phyloP scores from a whole-genome alignment of 2,888 invertebrate genomes.

The Drosophila fulvimacula region DNA sequence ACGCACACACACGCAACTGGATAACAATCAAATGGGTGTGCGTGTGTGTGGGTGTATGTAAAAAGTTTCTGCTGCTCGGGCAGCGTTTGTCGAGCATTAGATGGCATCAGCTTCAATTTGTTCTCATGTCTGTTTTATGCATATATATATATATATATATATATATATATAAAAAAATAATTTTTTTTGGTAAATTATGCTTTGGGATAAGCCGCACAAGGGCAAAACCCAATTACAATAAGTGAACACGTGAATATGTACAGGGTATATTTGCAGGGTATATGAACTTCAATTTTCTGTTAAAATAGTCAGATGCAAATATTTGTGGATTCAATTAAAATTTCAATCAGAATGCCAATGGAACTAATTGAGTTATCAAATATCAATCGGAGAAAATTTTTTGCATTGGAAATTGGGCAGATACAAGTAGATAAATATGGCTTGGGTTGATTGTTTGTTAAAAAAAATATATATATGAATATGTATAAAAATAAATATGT shows the following conservation, averaged over 20 bases:
- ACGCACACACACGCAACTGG: conserved; percentile 45
- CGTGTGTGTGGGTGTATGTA: conserved; percentile 4
- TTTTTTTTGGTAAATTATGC: conserved; percentile 16
- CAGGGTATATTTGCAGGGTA: neutral
- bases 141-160: neutral
- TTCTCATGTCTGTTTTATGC: conserved; percentile 33
- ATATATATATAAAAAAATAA: conserved; percentile 9
- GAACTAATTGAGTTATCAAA: conserved; percentile 4
- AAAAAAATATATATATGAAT: no score
- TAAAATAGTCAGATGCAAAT: neutral
- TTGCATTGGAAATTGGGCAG: neutral
- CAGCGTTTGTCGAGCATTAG: conserved; percentile 34
- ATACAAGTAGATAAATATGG: neutral
- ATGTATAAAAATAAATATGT: no score
- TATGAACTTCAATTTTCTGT: neutral
- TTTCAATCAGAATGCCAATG: conserved; percentile 10
- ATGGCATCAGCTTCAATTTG: conserved; percentile 33
- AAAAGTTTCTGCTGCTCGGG: conserved; percentile 6
- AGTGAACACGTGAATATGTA: conserved; percentile 5
- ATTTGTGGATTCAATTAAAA: conserved; percentile 4
- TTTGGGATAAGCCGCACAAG: conserved; percentile 15
- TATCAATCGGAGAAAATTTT: no score
- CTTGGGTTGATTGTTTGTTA: no score
- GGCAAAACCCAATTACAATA: conserved; percentile 20
- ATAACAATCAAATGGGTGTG: conserved; percentile 26